phyloP scores from a whole-genome alignment of 2,797 vertebrate genomes.

The Taeniopygia guttata region DNA sequence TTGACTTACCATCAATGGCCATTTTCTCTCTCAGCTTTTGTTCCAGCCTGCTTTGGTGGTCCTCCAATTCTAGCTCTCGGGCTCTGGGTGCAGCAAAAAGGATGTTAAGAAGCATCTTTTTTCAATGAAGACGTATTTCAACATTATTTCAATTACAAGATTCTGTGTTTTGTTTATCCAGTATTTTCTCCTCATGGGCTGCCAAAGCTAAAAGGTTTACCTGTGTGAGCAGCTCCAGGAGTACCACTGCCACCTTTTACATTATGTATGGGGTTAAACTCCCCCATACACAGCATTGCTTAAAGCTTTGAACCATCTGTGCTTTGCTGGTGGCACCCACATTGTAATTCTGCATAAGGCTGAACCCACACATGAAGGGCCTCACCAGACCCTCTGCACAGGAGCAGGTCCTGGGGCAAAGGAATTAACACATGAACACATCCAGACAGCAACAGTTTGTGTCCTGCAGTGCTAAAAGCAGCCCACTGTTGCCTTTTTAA shows the following conservation, averaged over 20 bases:
- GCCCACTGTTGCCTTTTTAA: neutral
- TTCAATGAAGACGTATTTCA: neutral
- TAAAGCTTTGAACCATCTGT: neutral
- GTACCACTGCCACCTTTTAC: neutral
- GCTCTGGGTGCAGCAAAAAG: conserved; percentile 76
- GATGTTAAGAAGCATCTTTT: neutral
- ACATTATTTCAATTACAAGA: neutral
- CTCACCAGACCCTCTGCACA: neutral
- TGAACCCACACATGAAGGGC: accelerated
- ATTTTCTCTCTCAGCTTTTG: conserved; percentile 84
- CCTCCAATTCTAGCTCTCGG: conserved; percentile 89
- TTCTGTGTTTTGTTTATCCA: neutral
- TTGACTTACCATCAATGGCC: conserved; percentile 80
- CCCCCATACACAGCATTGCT: neutral
- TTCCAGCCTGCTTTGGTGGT: conserved; percentile 88
- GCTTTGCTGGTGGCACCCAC: neutral
- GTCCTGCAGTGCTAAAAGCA: neutral
- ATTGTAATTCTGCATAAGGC: neutral
- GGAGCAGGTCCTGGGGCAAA: neutral
- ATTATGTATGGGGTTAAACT: neutral
- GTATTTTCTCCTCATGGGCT: neutral
- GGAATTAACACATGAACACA: neutral
- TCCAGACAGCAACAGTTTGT: neutral
- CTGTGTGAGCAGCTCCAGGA: neutral
- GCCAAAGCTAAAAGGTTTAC: neutral